A percentile compares a stretch with the other conserved stretches of the same genome.
Conservation (phyloP, 2,113 vertebrate species). For the Gallinago paraguaiae region DNA sequence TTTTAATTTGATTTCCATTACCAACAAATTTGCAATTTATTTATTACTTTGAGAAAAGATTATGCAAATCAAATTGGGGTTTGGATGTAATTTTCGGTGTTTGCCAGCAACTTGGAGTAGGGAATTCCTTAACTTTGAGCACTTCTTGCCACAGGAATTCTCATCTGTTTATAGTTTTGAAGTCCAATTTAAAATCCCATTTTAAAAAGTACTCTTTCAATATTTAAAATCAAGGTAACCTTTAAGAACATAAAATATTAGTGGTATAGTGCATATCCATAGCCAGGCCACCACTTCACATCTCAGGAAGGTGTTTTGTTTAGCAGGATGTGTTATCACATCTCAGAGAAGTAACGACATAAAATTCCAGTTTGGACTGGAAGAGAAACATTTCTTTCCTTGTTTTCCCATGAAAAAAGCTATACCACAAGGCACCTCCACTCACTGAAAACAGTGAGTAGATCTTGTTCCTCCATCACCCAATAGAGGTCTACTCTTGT, state of each 20-base stretch:
- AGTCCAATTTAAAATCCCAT: not conserved
- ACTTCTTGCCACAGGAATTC: slow-evolving; percentile 21
- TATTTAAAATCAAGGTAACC: not conserved
- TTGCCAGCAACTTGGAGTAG: not conserved
- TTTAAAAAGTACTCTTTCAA: not conserved
- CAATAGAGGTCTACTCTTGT: not conserved
- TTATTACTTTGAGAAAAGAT: not conserved
- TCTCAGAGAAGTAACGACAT: not conserved
- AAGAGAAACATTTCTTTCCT: not conserved
- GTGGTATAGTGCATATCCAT: not conserved
- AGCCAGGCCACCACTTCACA: not conserved
- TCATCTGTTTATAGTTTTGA: not conserved
- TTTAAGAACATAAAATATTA: not conserved
- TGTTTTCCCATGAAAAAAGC: not conserved
- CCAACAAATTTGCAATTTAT: not conserved
- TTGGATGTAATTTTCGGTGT: not conserved
- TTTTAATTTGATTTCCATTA: not conserved
- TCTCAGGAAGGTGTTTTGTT: not conserved
- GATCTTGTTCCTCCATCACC: not conserved
- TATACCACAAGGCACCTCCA: not conserved
- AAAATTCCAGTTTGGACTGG: not conserved
- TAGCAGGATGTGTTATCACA: not conserved
- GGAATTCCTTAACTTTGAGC: slow-evolving; percentile 7
- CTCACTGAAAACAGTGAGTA: not conserved
- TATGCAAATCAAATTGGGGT: not conserved